Percentiles rank a stretch among this genome's conserved stretches.
Evolutionary conservation across 2,113 vertebrate genomes (phyloP).

Genomic region (Aegotheles bennettii): DNA sequence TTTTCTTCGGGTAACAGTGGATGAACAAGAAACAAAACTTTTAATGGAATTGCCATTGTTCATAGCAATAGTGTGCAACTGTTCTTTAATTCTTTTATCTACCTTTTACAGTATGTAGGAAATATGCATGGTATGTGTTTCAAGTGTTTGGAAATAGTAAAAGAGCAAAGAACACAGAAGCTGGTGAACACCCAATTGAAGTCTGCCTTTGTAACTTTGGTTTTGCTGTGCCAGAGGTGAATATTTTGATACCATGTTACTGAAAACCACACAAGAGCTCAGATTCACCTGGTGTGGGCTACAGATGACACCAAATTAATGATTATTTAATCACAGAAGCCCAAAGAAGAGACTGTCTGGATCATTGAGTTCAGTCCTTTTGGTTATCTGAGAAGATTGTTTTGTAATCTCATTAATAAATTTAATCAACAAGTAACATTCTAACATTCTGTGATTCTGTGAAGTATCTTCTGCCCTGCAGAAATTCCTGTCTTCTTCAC

Average conservation of each 20-base stretch:
- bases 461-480: not conserved
- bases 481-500: not conserved
- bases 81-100: not conserved
- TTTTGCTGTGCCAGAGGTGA: fast-evolving
- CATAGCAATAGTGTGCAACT: not conserved
- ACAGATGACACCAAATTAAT: not conserved
- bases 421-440: not conserved
- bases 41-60: not conserved
- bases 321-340: not conserved
- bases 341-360: not conserved
- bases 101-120: not conserved
- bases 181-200: not conserved
- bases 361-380: not conserved
- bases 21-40: not conserved
- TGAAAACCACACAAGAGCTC: not conserved
- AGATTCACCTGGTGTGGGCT: not conserved
- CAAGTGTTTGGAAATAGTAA: not conserved
- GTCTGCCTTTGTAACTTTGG: not conserved
- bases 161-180: not conserved
- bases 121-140: not conserved
- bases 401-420: conserved; percentile 1
- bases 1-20: not conserved
- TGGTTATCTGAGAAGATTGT: not conserved
- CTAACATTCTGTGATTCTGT: no score
- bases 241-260: not conserved